Evolutionary conservation across 64 coral and sea anemone species (phyloP), one percentile per base, ranked within the genome.

Genomic region (Catalaphyllia jardinei): DNA sequence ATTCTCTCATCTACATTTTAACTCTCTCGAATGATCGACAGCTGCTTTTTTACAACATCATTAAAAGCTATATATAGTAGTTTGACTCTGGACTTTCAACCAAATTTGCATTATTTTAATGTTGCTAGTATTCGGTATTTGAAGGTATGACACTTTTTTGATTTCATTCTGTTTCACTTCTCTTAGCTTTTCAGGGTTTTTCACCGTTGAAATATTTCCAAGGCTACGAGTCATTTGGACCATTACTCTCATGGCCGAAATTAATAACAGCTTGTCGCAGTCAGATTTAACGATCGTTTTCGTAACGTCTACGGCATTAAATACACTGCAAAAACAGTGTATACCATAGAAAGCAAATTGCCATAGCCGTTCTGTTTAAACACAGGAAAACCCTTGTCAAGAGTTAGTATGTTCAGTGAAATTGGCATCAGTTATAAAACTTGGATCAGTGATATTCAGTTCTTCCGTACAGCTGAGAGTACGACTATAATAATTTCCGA

Each of bases 1-100:
- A 71, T 69, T 80, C n/a, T n/a, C 81, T 25, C 52, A 51, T 85
- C 39, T 27, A 15, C 62, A 42, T 83, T 67, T 63, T 28, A 27
- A 25, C 10, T 18, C 20, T 33, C 11, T 28, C 27, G 51, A 79
- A 29, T 79, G 79, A 81, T 57, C 25, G 65, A 27, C 81, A 85
- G 38, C 62, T 29, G 81, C 12, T 85, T 71, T n/a, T 8, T 71
- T 85, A 22, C 1, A 42, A 69, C 39, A 69, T 85, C 50, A 67
- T 80, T 80, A 51, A 51, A 51, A 50, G 65, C 57, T 80, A 42
- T 77, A 77, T 49, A 63, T 71, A 85, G 54, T 15, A 57, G 54
- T 57, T 67, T 71, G 35, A 13, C 35, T 50, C 27, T 50, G 20
- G 38, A 33, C 18, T 64, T 69, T 71, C 60, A 25, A 11, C 20